Evolutionary conservation across 1,140 invertebrate genomes (phyloP), one percentile per base, ranked within the genome.

Genomic region (Papilio machaon): DNA sequence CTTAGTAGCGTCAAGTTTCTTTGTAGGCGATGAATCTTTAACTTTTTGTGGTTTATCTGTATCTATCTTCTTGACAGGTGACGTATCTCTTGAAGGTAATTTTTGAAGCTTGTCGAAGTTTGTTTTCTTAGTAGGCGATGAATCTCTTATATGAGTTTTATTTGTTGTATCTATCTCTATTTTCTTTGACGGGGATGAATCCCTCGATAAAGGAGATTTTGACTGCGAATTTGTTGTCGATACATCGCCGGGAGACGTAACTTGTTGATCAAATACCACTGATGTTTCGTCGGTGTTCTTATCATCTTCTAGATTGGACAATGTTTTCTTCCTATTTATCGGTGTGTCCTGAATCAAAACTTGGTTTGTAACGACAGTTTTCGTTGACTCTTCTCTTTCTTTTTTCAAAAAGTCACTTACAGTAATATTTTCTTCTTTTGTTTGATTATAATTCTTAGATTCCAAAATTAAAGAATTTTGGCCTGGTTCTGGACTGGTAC

Each of bases 401-500:
- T 64, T 23, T 30, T 35, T 60, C 74, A 82, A 74, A 79, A 89
- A 90, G 35, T 87, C 81, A 38, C 54, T 85, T 17, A 86, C 84
- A 77, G 70, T 82, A 13, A 79, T 80, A 82, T 83, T 83, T 80
- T 88, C 80, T 81, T 88, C 38, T 79, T 80, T 70, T 35, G 23
- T 38, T 78, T 60, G 13, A 30, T 58, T 52, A 60, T 38, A 38
- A 60, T 54, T 81, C 67, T 64, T 76, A 76, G 75, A 83, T 60
- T 86, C 81, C 52, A 80, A 80, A 70, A 85, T 80, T 6, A 74
- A 86, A 76, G 79, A 83, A 64, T 77, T 82, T 82, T 89, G 88
- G 85, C 86, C 89, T 54, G 85, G 88, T 79, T 80, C 82, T 79
- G 85, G 89, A 85, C 89, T 92, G 8, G 70, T 80, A 80, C 90